These are phyloP conservation scores for Ectropis grisescens DNA, from an alignment of 1,140 invertebrate species.

Conservation along the genomic window DNA sequence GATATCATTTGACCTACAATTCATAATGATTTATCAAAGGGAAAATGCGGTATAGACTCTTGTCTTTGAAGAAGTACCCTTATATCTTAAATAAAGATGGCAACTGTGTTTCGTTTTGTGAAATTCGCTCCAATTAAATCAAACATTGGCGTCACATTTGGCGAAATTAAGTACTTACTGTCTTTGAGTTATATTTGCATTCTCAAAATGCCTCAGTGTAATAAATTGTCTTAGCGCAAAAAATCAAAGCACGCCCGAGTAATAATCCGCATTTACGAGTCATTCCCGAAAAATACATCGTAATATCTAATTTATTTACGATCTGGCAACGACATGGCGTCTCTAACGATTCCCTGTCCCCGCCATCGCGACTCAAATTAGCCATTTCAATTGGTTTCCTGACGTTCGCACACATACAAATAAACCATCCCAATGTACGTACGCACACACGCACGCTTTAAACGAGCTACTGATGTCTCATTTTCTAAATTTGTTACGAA, in stretches of 20 bases:
- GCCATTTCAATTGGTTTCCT: slow-evolving; percentile 1
- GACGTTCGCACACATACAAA: neutral
- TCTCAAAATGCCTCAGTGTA: too few species aligned
- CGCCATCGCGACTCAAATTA: neutral
- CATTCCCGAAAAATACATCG: neutral
- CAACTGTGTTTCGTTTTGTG: too few species aligned
- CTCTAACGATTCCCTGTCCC: neutral
- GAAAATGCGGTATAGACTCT: too few species aligned
- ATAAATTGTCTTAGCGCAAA: too few species aligned
- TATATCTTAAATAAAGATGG: too few species aligned
- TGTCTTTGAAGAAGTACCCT: too few species aligned
- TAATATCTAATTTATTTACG: neutral
- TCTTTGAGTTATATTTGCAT: neutral
- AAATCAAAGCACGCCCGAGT: neutral
- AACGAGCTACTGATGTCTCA: slow-evolving; percentile 50
- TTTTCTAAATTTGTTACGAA: slow-evolving; percentile 66
- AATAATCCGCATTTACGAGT: neutral
- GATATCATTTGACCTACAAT: too few species aligned
- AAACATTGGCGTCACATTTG: too few species aligned
- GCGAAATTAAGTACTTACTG: too few species aligned
- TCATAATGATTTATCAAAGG: too few species aligned
- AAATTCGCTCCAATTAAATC: too few species aligned
- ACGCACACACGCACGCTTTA: slow-evolving; percentile 3
- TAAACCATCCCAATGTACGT: neutral
- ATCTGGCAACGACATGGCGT: neutral